Conservation (phyloP, 2,113 vertebrate genomes). For the Capra hircus region DNA sequence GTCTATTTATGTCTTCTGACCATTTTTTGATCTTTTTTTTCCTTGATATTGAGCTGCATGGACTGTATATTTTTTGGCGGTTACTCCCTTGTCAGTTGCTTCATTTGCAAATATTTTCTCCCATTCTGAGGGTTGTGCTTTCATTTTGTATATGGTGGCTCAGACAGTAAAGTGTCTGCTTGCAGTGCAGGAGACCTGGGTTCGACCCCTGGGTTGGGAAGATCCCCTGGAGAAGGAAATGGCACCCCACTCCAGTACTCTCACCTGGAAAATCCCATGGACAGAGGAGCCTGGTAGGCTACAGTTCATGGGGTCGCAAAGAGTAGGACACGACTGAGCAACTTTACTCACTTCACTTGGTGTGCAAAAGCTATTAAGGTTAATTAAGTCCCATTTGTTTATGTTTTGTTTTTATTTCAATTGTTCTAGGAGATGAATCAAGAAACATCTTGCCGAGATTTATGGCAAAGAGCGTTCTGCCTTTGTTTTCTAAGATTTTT, state of each 20-base stretch:
- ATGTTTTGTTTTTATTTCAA: not conserved
- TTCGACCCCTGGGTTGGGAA: too few relatives aligned
- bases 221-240: too few relatives aligned
- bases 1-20: not conserved
- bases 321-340: too few relatives aligned
- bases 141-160: not conserved
- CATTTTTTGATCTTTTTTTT: not conserved
- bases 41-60: not conserved
- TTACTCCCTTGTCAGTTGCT: not conserved
- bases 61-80: not conserved
- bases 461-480: not conserved
- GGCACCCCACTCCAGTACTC: too few relatives aligned
- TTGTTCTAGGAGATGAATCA: not conserved
- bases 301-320: too few relatives aligned
- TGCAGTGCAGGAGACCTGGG: too few relatives aligned
- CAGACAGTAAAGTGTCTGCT: too few relatives aligned
- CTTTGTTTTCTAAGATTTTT: not conserved
- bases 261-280: too few relatives aligned
- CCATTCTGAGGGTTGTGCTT: not conserved
- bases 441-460: not conserved
- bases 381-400: not conserved
- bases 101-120: not conserved
- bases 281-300: too few relatives aligned
- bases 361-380: not conserved
- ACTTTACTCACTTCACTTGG: not conserved